A percentile compares a stretch with the other conserved stretches of the same genome.
These are phyloP conservation scores for Trisateles emortualis DNA, from an alignment of 2,888 invertebrate genomes.

Conservation along the genomic window DNA sequence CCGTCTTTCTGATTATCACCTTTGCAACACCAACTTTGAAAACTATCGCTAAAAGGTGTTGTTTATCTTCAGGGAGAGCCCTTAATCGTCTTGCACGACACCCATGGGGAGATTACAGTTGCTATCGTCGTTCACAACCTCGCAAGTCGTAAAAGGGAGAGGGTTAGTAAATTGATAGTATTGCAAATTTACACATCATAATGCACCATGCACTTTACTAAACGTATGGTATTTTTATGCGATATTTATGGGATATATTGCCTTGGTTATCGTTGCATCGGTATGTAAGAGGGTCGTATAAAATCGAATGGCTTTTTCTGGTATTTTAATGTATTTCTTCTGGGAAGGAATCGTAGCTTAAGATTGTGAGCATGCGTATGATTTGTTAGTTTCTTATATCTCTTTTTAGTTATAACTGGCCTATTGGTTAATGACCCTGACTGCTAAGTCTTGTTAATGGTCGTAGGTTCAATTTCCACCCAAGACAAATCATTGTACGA, in stretches of 20 bases:
- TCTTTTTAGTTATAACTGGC: no score
- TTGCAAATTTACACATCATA: not conserved
- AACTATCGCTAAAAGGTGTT: conserved; percentile 6
- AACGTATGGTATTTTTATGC: not conserved
- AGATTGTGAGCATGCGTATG: no score
- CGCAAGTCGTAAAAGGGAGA: conserved; percentile 2
- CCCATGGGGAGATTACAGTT: conserved; percentile 6
- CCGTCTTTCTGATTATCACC: not conserved
- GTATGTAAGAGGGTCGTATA: no score
- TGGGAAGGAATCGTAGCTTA: no score
- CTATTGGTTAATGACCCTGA: no score
- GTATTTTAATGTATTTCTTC: no score
- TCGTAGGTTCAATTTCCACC: no score
- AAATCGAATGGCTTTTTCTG: no score
- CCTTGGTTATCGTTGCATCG: not conserved
- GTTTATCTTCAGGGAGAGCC: conserved; percentile 5
- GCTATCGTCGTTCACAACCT: not conserved
- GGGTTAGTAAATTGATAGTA: not conserved
- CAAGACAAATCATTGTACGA: no score
- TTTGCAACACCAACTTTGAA: conserved; percentile 1
- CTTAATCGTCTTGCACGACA: not conserved
- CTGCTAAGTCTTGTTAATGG: no score
- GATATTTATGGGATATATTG: not conserved
- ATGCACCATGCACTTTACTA: not conserved
- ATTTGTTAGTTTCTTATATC: no score